Evolutionary conservation across 1,140 invertebrate species (phyloP), one percentile per base, ranked within the genome.

Genomic region (Orius insidiosus): DNA sequence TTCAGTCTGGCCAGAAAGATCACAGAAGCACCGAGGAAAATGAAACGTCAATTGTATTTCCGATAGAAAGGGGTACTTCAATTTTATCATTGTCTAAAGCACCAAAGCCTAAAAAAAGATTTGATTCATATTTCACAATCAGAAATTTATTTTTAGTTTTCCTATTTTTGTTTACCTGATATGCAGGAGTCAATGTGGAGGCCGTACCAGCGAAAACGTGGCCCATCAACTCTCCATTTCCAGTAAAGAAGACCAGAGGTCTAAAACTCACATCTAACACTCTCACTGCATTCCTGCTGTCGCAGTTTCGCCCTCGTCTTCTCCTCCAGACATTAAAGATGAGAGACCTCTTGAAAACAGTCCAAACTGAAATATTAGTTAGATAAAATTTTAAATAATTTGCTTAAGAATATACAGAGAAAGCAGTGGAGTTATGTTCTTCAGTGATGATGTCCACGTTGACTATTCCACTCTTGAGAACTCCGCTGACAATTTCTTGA

Each of bases 201-300:
- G 74, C 84, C 3, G 77, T 81, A 1, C 83, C 82, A 1, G 79
- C 78, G 85, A 85, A 92, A 3, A 90, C 78, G 53, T 88, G 85
- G 0, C 85, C 75, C 85, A 92, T 89, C 0, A 93, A 64, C 58
- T 89, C 85, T 1, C 77, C 71, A 55, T 86, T 80, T 0, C 85
- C 83, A 2, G 67, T 72, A 60, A 93, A 93, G 56, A 93, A 90
- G 10, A 82, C 68, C 50, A 88, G 80, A 0, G 87, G 86, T 40
- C 85, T 64, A 7, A 90, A 61, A 47, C 84, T 72, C 0, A 83
- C 76, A 11, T 79, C 85, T 38, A 87, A 63, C 1, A 92, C 64
- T 1, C 73, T 74, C 2, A 92, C 58, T 87, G 79, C 75, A 93
- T 83, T 16, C 87, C 88, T 0, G 80, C 68, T 7, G 68, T 56